Conservation (phyloP, 2,113 vertebrate species). For the Candoia aspera region DNA sequence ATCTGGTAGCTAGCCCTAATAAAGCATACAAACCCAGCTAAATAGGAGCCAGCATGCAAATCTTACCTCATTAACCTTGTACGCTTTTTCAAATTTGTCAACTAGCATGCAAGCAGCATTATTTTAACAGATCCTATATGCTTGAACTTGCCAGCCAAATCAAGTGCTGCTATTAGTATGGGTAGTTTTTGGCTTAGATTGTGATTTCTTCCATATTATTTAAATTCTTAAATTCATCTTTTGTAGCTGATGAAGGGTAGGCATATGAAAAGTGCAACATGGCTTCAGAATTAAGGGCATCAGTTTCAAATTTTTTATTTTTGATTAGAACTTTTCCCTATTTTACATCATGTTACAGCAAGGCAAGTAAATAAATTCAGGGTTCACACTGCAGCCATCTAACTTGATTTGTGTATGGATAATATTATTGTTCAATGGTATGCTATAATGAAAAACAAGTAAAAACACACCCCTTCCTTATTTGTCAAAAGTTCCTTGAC, state of each 20-base stretch:
- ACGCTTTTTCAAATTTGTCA: not conserved
- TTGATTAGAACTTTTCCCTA: not conserved
- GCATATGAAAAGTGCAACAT: not conserved
- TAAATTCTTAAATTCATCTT: not conserved
- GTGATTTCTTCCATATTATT: not conserved
- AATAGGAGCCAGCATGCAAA: not conserved
- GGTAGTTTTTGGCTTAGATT: not conserved
- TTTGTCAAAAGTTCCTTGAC: not conserved
- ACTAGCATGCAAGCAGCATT: not conserved
- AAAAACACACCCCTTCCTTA: not conserved
- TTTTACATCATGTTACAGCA: not conserved
- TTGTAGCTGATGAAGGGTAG: not conserved
- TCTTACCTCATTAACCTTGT: not conserved
- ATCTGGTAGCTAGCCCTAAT: not conserved
- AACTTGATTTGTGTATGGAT: not conserved
- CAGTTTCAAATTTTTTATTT: not conserved
- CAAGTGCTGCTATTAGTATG: not conserved
- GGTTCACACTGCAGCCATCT: not conserved
- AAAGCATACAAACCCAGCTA: not conserved
- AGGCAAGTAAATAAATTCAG: not conserved
- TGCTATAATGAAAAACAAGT: not conserved
- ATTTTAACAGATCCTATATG: not conserved
- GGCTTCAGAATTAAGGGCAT: not conserved
- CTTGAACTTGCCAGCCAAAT: not conserved
- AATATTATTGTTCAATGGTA: not conserved